Evolutionary conservation across 2,888 invertebrate species (phyloP), one percentile per base, ranked within the genome.

Genomic region (Caenorhabditis sulstoni): DNA sequence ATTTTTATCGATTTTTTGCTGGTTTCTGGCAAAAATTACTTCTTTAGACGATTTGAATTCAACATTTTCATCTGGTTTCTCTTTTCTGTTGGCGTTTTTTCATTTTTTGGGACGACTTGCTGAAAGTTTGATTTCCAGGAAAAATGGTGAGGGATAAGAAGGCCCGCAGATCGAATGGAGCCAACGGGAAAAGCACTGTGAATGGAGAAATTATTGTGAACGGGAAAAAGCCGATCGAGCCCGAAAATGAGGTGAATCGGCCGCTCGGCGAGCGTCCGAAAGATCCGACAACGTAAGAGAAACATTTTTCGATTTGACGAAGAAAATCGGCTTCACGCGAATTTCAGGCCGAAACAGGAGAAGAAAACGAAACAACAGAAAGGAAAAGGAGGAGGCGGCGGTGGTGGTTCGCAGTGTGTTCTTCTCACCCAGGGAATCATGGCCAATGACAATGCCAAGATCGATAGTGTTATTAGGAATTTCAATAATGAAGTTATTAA

Each of bases 391-490:
- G 18, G 35, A 3, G 29, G 29, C 29, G 29, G 29, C 0, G 58
- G 41, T 11, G 67, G 74, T n/a, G 81, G 81, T n/a, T 83, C 83
- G 9, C 64, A 74, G 59, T 76, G 79, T 20, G 66, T 83, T 22
- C 76, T 81, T 5, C 65, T 83, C n/a, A 79, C 83, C 16, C 83
- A 83, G 47, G 83, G 83, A 55, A 76, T 83, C 39, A 83, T 81
- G 83, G 81, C 83, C 12, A 83, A 83, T 37, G 83, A 83, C 39
- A 49, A 52, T 8, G 61, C 49, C 11, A 83, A 83, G 59, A 68
- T 83, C 7, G 77, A 81, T 49, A 49, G 76, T 3, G 83, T 83
- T 5, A 55, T 83, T n/a, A 57, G 64, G 44, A 73, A 68, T 7
- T 39, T 66, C 22, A 75, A 67, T 35, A 44, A 64, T 12, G 76